phyloP scores from a whole-genome alignment of 2,113 vertebrate species.

The Gnathonemus echidnorhynchus region DNA sequence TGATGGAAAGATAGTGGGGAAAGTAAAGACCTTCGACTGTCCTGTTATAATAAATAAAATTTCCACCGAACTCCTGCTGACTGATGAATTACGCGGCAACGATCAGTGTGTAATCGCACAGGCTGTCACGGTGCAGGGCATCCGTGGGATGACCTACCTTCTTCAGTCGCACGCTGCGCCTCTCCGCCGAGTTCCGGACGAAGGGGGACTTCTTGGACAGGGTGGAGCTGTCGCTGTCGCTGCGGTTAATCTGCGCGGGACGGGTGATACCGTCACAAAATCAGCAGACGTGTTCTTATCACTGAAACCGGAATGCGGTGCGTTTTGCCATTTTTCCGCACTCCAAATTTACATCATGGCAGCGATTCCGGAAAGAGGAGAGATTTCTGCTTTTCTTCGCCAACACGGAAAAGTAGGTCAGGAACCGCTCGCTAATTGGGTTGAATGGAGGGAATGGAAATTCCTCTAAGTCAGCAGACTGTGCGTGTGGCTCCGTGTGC shows the following conservation, averaged over 20 bases:
- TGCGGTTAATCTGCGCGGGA: constrained; percentile 80
- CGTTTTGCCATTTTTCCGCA: background rate
- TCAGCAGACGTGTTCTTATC: background rate
- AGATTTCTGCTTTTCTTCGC: background rate
- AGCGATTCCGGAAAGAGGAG: background rate
- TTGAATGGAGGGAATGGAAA: background rate
- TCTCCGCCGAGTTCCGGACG: constrained; percentile 84
- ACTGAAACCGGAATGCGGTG: background rate
- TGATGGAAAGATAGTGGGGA: background rate
- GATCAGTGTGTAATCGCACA: background rate
- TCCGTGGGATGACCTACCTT: constrained; percentile 60
- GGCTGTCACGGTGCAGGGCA: background rate
- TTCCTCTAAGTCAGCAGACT: background rate
- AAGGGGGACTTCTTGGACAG: constrained; percentile 91
- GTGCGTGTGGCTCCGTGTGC: background rate
- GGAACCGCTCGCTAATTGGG: background rate
- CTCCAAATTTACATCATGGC: background rate
- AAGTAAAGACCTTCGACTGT: background rate
- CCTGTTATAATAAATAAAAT: background rate
- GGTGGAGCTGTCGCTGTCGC: constrained; percentile 95
- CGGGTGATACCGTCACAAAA: background rate
- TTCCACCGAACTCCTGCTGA: background rate
- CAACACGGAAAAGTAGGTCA: background rate
- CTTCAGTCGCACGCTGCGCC: constrained; percentile 85
- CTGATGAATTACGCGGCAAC: background rate